phyloP scores from a whole-genome alignment of 2,888 invertebrate species.

The Brassicogethes aeneus region DNA sequence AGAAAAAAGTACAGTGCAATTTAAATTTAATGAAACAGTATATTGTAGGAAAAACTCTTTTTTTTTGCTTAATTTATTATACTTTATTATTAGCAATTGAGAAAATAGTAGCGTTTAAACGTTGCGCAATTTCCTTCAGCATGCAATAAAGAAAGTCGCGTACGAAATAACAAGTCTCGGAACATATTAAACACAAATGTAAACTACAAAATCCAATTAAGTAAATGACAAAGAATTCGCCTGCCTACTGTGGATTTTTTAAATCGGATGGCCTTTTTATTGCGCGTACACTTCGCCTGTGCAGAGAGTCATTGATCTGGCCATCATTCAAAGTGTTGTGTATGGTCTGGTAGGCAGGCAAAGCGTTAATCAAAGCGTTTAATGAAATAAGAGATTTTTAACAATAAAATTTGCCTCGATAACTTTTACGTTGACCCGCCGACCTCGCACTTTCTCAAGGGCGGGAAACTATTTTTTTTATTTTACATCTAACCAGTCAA shows the following conservation, averaged over 20 bases:
- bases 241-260: not conserved
- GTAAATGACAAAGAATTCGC: not conserved
- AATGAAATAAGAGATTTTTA: conserved; percentile 37
- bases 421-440: conserved; percentile 24
- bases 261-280: not conserved
- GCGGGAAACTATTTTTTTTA: no score
- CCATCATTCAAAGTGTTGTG: conserved; percentile 15
- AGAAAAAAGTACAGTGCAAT: no score
- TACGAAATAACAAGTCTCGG: not conserved
- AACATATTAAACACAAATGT: not conserved
- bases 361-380: conserved; percentile 37
- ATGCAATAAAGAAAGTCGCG: not conserved
- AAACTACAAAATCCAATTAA: not conserved
- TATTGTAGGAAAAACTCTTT: no score
- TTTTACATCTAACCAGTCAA: no score
- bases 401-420: conserved; percentile 33
- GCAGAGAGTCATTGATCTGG: conserved; percentile 15
- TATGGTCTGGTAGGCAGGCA: conserved; percentile 36
- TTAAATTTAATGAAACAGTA: no score
- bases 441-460: conserved; percentile 22
- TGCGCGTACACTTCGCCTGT: not conserved
- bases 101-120: not conserved
- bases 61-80: no score
- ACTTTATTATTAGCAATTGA: not conserved
- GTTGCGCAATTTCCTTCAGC: not conserved